These are phyloP conservation scores for Lepidurus couesii DNA, from an alignment of 1,140 invertebrate genomes.

Conservation along the genomic window DNA sequence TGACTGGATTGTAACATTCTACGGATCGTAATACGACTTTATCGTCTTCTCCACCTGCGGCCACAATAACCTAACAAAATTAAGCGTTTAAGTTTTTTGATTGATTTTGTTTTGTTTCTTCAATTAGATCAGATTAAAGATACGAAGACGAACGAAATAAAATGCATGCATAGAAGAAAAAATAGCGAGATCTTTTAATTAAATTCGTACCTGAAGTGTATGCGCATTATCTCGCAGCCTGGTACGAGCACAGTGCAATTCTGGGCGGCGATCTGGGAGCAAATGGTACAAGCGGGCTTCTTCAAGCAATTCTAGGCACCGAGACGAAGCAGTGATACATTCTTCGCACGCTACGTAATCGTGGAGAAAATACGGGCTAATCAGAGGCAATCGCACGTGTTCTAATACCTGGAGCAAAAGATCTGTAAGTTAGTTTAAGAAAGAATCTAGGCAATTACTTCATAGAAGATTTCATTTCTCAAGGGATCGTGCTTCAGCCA, in stretches of 20 bases:
- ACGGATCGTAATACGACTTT: conserved; percentile 53
- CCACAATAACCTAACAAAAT: conserved; percentile 49
- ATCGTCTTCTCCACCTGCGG: conserved; percentile 54
- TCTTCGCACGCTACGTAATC: conserved; percentile 50
- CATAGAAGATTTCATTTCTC: conserved; percentile 42
- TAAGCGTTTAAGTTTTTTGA: conserved; percentile 23
- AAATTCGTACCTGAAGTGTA: conserved; percentile 39
- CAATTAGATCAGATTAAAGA: too few species aligned
- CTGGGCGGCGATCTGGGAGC: conserved; percentile 48
- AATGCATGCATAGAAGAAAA: neutral
- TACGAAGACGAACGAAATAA: too few species aligned
- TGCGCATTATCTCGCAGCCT: conserved; percentile 44
- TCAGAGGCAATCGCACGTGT: conserved; percentile 52
- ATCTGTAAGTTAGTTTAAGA: conserved; percentile 7
- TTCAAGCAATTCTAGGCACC: conserved; percentile 47
- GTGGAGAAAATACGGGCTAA: conserved; percentile 56
- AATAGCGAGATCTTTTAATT: neutral
- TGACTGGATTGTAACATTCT: conserved; percentile 50
- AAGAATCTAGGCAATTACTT: conserved; percentile 38
- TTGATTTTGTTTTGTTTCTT: too few species aligned
- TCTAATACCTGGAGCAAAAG: conserved; percentile 46
- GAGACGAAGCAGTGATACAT: conserved; percentile 43
- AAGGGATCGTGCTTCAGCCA: conserved; percentile 50
- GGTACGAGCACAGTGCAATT: conserved; percentile 44
- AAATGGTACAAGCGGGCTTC: conserved; percentile 52